Evolutionary conservation across 2,797 vertebrate species (phyloP).

Genomic region (Naso thynnoides): DNA sequence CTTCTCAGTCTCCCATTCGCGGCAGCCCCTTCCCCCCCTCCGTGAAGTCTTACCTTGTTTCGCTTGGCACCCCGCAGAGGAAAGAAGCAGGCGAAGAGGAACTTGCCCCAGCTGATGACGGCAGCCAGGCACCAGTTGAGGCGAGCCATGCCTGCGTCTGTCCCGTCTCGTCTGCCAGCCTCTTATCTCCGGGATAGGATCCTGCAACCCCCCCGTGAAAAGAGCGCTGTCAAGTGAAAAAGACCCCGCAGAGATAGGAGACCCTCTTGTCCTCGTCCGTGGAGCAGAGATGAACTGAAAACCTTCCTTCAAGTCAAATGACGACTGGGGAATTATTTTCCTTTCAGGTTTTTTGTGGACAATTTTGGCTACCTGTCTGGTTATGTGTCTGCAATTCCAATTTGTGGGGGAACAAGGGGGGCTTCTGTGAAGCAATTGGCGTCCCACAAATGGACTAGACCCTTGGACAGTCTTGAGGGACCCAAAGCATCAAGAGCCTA

Average conservation of each 20-base stretch:
- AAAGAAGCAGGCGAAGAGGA: conserved; percentile 91
- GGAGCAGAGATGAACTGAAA: conserved; percentile 36
- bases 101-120: conserved; percentile 94
- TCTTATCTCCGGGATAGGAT: conserved; percentile 72
- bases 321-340: conserved; percentile 38
- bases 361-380: conserved; percentile 65
- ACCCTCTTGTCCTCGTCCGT: conserved; percentile 57
- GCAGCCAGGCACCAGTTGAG: conserved; percentile 93
- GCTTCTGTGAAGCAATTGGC: conserved; percentile 47
- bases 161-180: conserved; percentile 78
- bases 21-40: background rate
- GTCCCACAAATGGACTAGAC: conserved; percentile 68
- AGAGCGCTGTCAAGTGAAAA: conserved; percentile 51
- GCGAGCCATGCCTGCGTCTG: conserved; percentile 88
- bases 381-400: conserved; percentile 74
- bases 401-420: conserved; percentile 43
- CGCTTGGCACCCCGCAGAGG: conserved; percentile 87
- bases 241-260: conserved; percentile 42
- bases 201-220: conserved; percentile 57
- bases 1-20: conserved; percentile 8
- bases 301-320: conserved; percentile 51
- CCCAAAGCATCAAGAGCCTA: conserved; percentile 60
- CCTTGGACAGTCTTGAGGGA: conserved; percentile 58
- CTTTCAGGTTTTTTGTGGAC: conserved; percentile 26
- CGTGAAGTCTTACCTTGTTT: conserved; percentile 88